Evolutionary conservation across 1,140 invertebrate species (phyloP), one percentile per base, ranked within the genome.

Genomic region (Amyelois transitella): DNA sequence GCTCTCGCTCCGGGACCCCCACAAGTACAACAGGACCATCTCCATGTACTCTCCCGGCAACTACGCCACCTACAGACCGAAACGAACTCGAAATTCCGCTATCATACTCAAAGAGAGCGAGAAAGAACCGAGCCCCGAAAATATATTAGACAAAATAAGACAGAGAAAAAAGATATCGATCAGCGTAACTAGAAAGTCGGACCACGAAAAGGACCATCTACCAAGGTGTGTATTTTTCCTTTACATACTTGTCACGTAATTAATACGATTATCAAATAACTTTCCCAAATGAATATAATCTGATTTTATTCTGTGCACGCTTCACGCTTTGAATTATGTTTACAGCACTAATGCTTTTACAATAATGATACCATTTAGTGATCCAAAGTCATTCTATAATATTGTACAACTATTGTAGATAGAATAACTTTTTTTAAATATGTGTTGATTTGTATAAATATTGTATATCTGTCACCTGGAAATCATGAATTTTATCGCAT

Each of bases 71-170:
- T 88, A 88, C 58, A 83, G 88, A 62, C 87, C 87, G 12, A 87
- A 86, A 59, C 75, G 78, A 63, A 85, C 83, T 43, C 70, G 80
- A 50, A 89, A 89, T 58, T 76, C 88, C 6, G 88, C 88, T 10
- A 89, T 89, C 43, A 82, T 89, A 55, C 66, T 89, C 19, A 88
- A 87, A 69, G 86, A 88, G 55, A 81, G 73, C 53, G 88, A 89
- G 71, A 82, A 80, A 53, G 85, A 89, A 70, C 76, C 78, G 43
- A 88, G 81, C 51, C 79, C 87, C n/a, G 88, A 89, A 66, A 88
- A 88, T 59, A 86, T 89, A 57, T 62, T 89, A 52, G 86, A 87
- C 43, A 89, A 86, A 80, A 89, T 89, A 66, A 81, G 81, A 64
- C 80, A 89, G 49, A 77, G 85, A 67, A 89, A 80, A 60, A 79